These are phyloP conservation scores for Spisula subtruncata DNA, from an alignment of 2,888 invertebrate genomes.

Conservation along the genomic window DNA sequence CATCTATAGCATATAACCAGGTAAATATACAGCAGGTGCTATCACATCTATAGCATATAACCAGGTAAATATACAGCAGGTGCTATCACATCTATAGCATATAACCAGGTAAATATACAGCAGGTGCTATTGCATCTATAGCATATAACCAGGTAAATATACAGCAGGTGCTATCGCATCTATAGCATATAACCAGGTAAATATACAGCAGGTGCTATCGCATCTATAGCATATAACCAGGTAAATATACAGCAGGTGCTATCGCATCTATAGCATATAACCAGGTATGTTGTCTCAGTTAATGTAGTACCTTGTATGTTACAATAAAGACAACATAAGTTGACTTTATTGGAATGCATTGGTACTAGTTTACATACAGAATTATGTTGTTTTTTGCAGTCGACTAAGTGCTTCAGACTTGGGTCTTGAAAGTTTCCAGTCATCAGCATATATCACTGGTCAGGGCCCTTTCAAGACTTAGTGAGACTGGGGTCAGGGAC, in stretches of 20 bases:
- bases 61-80: slow-evolving; percentile 88
- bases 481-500: no score
- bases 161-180: slow-evolving; percentile 88
- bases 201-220: slow-evolving; percentile 88
- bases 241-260: slow-evolving; percentile 88
- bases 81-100: slow-evolving; percentile 88
- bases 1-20: slow-evolving; percentile 88
- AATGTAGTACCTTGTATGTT: neutral
- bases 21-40: slow-evolving; percentile 88
- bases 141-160: slow-evolving; percentile 88
- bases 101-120: slow-evolving; percentile 88
- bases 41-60: slow-evolving; percentile 88
- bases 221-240: slow-evolving; percentile 88
- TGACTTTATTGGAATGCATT: neutral
- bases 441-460: no score
- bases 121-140: slow-evolving; percentile 88
- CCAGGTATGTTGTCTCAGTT: slow-evolving; percentile 72
- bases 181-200: slow-evolving; percentile 88
- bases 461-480: no score
- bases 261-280: slow-evolving; percentile 88
- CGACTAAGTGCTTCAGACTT: no score
- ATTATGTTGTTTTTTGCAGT: no score
- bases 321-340: neutral
- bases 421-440: no score
- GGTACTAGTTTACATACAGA: no score